Evolutionary conservation across 2,797 vertebrate species (phyloP).

Genomic region (Thalassophryne amazonica): DNA sequence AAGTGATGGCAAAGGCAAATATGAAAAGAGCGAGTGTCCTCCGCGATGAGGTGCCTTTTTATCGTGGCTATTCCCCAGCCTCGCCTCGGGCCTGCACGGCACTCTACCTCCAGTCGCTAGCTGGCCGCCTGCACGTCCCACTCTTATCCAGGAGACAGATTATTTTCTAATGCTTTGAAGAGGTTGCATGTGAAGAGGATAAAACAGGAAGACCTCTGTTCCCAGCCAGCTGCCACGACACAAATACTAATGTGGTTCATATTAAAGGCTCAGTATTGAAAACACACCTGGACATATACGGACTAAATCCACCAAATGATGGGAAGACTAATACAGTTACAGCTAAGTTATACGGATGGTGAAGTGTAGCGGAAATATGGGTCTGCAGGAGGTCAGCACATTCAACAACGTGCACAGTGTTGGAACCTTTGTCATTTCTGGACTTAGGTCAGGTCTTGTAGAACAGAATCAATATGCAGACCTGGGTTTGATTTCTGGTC

Average conservation of each 20-base stretch:
- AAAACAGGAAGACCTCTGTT: constrained; percentile 34
- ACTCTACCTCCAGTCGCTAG: constrained; percentile 11
- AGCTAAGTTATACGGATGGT: constrained; percentile 19
- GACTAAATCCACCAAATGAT: constrained; percentile 6
- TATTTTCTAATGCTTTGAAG: constrained; percentile 56
- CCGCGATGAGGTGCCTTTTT: constrained; percentile 40
- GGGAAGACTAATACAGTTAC: constrained; percentile 33
- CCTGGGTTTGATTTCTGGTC: too few relatives aligned
- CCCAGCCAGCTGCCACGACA: constrained; percentile 7
- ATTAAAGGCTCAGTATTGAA: constrained; percentile 21
- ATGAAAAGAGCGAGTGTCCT: constrained; percentile 55
- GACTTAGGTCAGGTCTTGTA: too few relatives aligned
- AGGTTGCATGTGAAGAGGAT: constrained; percentile 44
- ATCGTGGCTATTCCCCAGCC: constrained; percentile 52
- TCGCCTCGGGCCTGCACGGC: constrained; percentile 42
- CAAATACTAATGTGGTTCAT: constrained; percentile 44
- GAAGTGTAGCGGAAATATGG: constrained; percentile 5
- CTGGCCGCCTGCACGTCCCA: constrained; percentile 23
- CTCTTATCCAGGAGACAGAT: constrained; percentile 50
- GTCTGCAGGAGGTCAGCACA: constrained; percentile 1
- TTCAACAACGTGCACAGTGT: not conserved
- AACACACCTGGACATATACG: constrained; percentile 27
- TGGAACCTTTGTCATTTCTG: too few relatives aligned
- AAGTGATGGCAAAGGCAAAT: constrained; percentile 63
- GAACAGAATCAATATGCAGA: too few relatives aligned